Base-by-base conservation (phyloP, 1,140 invertebrate species). In the Holcopasites calliopsidis region DNA sequence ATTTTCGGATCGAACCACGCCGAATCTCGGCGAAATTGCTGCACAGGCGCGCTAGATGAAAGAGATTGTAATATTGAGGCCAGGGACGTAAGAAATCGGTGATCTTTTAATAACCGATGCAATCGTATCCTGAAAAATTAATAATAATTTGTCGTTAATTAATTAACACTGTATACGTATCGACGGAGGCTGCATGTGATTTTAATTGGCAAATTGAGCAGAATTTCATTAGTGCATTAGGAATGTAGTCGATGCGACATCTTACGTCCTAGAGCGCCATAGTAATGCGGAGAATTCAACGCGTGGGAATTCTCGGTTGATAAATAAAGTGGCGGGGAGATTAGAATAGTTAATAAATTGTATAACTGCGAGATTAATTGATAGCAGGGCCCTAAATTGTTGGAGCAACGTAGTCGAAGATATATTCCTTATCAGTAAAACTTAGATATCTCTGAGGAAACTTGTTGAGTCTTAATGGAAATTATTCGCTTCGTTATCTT, bases 211-310 rank as follows among this genome's bases (percentile, higher is more conserved):
- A n/a, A n/a, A n/a, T n/a, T n/a, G n/a, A 5, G 18, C 3, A 26
- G 0, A 23, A 8, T 21, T 50, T 50, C n/a, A 33, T 35, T 50
- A 16, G 11, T 50, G 0, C 1, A 18, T 50, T 8, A 23, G 21
- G 31, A 65, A 65, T 50, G 7, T 38, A 18, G 16, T 35, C 2
- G 62, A 16, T 16, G 62, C 31, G 62, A 65, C 62, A 65, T 65
- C 62, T 65, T 8, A 65, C 47, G 49, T 66, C 33, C n/a, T 38
- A 23, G 6, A 13, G 1, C 6, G 21, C 1, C 16, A 44, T 44
- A 62, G 11, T 23, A 44, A 62, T 44, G 5, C 0, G 16, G 10
- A 3, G 5, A 62, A 44, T 31, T 16, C 16, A 0, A 2, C 16
- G 8, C 38, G 13, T 44, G 40, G 8, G 23, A 28, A 62, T 62